Base-by-base conservation (phyloP, 2,888 invertebrate species). In the Aquatica leii region DNA sequence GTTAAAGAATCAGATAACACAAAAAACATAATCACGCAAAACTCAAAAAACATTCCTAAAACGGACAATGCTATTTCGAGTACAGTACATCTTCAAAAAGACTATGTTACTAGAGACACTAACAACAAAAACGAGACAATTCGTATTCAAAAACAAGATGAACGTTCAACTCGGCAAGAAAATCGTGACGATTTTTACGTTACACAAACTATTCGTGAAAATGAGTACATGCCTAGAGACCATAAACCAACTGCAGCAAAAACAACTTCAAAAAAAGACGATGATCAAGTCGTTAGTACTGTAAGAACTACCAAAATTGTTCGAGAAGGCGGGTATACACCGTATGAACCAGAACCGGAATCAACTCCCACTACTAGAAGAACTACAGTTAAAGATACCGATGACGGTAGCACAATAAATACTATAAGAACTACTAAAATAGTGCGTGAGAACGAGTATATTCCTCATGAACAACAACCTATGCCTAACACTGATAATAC, bases 1-100 rank as follows among this genome's bases (percentile, higher is more conserved):
- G 11, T 18, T 18, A 17, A 18, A 18, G 3, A 46, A 20, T 71
- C 68, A 24, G 60, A 67, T 5, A 24, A 24, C 24, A 24, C 24
- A 4, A 2, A 14, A 41, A 12, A 11, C 2, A 37, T 5, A 2
- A 11, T 12, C 2, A 37, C 37, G 11, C 4, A 37, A 5, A n/a
- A 9, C 37, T 31, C 4, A 6, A 4, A 31, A 31, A 31, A 4
- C 31, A 31, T 31, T 31, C 31, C n/a, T n/a, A n/a, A n/a, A n/a
- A n/a, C n/a, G n/a, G n/a, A n/a, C n/a, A 24, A 24, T 24, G 6
- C 24, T 6, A 6, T 24, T 4, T 24, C 24, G 6, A 24, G 6
- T 24, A 24, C 24, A 24, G 24, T 6, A 4, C 24, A 24, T 4
- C 4, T 24, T 24, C 4, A 24, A 24, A 24, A 24, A 37, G 4